These are phyloP conservation scores for Cyanoderma ruficeps DNA, from an alignment of 2,113 vertebrate species.

Conservation along the genomic window DNA sequence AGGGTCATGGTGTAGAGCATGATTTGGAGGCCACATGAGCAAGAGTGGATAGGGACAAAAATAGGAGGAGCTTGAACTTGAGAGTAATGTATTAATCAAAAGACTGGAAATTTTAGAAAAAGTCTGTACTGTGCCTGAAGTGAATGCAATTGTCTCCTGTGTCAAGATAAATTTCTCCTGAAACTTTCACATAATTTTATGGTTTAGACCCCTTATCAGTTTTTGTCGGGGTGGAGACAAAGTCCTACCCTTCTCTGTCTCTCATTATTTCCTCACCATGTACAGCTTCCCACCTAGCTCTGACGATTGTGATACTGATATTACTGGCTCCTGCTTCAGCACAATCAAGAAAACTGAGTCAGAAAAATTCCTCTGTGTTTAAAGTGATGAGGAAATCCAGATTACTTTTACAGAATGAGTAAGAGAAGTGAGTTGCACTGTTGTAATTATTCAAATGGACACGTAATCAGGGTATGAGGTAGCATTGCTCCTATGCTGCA, in stretches of 20 bases:
- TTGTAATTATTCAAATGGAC: background rate
- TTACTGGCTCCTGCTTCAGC: background rate
- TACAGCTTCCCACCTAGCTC: background rate
- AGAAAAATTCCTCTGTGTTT: background rate
- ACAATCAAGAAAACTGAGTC: background rate
- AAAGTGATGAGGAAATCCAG: background rate
- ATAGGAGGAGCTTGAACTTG: background rate
- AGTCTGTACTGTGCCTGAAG: background rate
- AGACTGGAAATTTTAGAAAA: background rate
- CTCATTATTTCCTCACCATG: background rate
- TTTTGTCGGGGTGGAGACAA: background rate
- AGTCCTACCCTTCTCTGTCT: accelerated
- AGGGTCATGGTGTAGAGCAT: background rate
- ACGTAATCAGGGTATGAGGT: background rate
- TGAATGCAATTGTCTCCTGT: background rate
- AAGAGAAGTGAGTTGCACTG: background rate
- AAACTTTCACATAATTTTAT: background rate
- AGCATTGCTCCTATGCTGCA: background rate
- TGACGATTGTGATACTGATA: background rate
- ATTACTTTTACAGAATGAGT: background rate
- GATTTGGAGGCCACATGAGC: background rate
- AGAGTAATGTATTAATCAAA: background rate
- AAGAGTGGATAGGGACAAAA: background rate
- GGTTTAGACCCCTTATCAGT: background rate
- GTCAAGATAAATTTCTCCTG: background rate